Evolutionary conservation across 2,113 vertebrate genomes (phyloP).

Genomic region (Callorhinus ursinus): DNA sequence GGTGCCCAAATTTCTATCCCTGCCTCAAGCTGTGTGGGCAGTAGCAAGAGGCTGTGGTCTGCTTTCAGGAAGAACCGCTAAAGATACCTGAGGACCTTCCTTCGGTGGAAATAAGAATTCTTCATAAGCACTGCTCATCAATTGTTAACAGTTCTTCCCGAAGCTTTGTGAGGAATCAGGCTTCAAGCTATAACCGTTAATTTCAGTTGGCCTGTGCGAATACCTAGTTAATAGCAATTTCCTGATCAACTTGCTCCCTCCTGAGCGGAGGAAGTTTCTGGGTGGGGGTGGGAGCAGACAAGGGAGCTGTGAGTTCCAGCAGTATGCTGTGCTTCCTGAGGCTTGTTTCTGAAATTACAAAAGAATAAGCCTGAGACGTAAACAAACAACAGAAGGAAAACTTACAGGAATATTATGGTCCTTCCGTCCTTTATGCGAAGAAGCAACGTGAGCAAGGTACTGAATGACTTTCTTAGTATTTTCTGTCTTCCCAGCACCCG

Average conservation of each 20-base stretch:
- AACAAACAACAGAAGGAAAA: conserved; percentile 68
- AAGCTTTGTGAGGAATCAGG: background rate
- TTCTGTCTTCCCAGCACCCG: conserved; percentile 98
- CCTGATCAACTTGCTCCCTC: background rate
- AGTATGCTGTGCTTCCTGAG: background rate
- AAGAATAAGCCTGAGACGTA: background rate
- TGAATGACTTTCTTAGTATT: conserved; percentile 99
- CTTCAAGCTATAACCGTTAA: background rate
- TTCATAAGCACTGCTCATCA: background rate
- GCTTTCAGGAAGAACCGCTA: background rate
- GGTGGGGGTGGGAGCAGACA: background rate
- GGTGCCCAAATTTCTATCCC: background rate
- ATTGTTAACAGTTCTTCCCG: background rate
- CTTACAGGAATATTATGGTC: conserved; percentile 98
- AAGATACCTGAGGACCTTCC: background rate
- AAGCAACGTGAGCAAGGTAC: conserved; percentile 98
- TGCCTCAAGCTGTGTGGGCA: background rate
- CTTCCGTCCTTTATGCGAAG: conserved; percentile 98
- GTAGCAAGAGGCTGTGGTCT: background rate
- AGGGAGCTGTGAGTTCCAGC: background rate
- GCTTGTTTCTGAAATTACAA: conserved; percentile 40
- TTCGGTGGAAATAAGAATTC: background rate
- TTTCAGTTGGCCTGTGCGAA: background rate
- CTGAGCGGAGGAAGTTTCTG: background rate
- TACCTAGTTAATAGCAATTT: background rate